phyloP scores from a whole-genome alignment of 1,140 invertebrate genomes.

The Drosophila burlai region DNA sequence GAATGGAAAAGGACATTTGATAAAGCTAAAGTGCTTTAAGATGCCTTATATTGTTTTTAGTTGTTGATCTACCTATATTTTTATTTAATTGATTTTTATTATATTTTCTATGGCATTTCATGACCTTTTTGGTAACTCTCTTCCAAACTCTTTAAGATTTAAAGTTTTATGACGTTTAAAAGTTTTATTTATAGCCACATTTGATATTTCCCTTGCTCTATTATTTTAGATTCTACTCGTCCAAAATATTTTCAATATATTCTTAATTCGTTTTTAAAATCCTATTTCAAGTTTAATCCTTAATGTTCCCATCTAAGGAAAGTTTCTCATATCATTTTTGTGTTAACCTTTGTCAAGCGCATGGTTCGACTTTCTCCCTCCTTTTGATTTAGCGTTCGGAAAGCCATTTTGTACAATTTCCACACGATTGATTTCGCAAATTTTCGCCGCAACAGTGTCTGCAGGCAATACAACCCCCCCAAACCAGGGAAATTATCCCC shows the following conservation, averaged over 20 bases:
- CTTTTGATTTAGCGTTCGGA: conserved; percentile 71
- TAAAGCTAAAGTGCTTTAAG: neutral
- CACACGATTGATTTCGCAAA: conserved; percentile 83
- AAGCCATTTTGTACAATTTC: conserved; percentile 82
- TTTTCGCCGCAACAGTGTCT: conserved; percentile 71
- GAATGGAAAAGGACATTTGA: neutral
- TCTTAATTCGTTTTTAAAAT: neutral
- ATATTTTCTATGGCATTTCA: neutral
- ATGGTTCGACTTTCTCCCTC: conserved; percentile 9
- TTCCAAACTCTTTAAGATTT: too few relatives aligned
- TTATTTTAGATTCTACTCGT: neutral
- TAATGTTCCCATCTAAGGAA: neutral
- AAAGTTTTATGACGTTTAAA: neutral
- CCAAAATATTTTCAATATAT: neutral
- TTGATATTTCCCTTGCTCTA: neutral
- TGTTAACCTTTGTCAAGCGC: conserved; percentile 38
- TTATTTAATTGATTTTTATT: neutral
- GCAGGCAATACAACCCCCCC: conserved; percentile 16
- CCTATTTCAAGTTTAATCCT: neutral
- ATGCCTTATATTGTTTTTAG: too few relatives aligned
- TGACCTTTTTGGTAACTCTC: neutral
- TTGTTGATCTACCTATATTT: neutral
- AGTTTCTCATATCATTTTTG: conserved; percentile 1
- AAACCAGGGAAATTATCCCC: conserved; percentile 1
- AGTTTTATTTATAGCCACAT: neutral